Base-by-base conservation (phyloP, 2,113 vertebrate species). In the Tiliqua scincoides region DNA sequence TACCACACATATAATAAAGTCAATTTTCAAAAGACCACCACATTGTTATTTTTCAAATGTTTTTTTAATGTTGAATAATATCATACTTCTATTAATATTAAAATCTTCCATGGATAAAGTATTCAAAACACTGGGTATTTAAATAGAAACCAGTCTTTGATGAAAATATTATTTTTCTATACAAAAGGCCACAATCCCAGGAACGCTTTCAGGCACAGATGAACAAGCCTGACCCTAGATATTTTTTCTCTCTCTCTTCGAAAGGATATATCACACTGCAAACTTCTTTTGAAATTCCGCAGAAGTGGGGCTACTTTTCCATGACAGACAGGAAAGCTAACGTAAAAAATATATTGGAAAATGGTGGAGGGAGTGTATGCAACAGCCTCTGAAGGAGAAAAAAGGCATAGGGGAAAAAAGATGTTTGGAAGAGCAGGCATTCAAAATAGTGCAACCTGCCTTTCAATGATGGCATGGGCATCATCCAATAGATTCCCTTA, bases 51-150 rank as follows among this genome's bases (percentile, higher is more conserved):
- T 85, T 78, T 18, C 82, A 70, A 78, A 32, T 20, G 0, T 15
- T 77, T 5, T 87, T 88, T 94, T 94, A 93, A 93, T 93, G 93
- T 81, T 17, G 48, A 86, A 84, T 83, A 88, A 74, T 57, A 68
- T 68, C 9, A 43, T 8, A 89, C 85, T 62, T 15, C 68, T 85
- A 82, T 91, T 10, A 62, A 85, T 84, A 82, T 85, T 37, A 35
- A 85, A 7, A 81, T 85, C 87, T 4, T 1, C 7, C 79, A 83
- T 84, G 81, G 83, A 85, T 88, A 79, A 82, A 57, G 6, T 48
- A 43, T 77, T 87, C 21, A 68, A 20, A 87, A 1, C 74, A 32
- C 59, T 79, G 70, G 73, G 84, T 65, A 86, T 70, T 11, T n/a
- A 70, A 76, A 71, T 27, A 93, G 73, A 72, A 70, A 86, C 30